Conservation (phyloP, 2,888 invertebrate genomes). For the Candidula unifasciata region DNA sequence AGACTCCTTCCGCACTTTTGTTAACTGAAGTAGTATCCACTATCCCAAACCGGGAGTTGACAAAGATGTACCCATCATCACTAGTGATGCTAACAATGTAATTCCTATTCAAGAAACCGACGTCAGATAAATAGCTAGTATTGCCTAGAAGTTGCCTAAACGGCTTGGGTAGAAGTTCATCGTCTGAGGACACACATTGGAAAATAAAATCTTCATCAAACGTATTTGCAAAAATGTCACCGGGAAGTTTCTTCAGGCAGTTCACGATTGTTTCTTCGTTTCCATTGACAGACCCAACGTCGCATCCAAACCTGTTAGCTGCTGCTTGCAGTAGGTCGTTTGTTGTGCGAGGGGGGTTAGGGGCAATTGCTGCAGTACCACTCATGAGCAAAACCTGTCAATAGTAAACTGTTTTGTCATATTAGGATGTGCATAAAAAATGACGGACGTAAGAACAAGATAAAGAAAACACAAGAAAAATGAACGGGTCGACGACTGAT, state of each 20-base stretch:
- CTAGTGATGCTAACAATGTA: not conserved
- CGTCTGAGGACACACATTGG: too few relatives aligned
- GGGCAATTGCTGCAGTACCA: not conserved
- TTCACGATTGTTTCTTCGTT: not conserved
- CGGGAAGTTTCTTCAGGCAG: conserved; percentile 1
- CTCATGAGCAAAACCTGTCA: not conserved
- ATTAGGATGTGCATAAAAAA: too few relatives aligned
- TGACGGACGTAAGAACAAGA: too few relatives aligned
- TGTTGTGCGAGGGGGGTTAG: not conserved
- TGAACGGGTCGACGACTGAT: too few relatives aligned
- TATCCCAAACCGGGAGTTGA: not conserved
- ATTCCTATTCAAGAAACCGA: conserved; percentile 11
- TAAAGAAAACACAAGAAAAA: too few relatives aligned
- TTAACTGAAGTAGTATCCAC: not conserved
- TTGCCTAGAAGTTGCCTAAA: not conserved
- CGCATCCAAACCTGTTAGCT: not conserved
- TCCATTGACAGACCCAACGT: not conserved
- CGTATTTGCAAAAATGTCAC: not conserved
- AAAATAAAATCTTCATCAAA: too few relatives aligned
- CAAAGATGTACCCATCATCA: not conserved
- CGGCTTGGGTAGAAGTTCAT: not conserved
- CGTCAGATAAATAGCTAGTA: not conserved
- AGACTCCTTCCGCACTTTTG: not conserved
- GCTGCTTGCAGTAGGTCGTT: not conserved
- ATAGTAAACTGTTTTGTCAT: too few relatives aligned